Percentiles rank a stretch among this genome's conserved stretches.
Evolutionary conservation across 2,888 invertebrate genomes (phyloP).

Genomic region (Diarsia dahlii): DNA sequence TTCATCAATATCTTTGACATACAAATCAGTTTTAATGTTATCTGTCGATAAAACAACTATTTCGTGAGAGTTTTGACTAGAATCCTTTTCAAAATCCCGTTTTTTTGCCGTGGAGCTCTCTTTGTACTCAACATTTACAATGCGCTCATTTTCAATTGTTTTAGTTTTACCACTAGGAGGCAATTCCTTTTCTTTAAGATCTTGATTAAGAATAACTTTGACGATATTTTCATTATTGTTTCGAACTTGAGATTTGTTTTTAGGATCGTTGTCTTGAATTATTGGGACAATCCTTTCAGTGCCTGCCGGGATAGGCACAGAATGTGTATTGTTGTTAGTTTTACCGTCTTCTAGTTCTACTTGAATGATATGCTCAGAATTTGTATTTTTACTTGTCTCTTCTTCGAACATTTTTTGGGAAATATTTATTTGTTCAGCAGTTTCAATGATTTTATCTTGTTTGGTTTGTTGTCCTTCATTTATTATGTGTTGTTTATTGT

Average conservation of each 20-base stretch:
- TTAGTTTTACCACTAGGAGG: background rate
- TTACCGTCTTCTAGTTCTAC: constrained; percentile 28
- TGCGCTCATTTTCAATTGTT: constrained; percentile 38
- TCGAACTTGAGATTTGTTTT: constrained; percentile 21
- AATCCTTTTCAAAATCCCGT: constrained; percentile 24
- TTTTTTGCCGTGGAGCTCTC: constrained; percentile 30
- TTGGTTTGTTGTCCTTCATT: constrained; percentile 4
- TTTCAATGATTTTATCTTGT: constrained; percentile 1
- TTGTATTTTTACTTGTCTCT: background rate
- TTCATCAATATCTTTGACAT: constrained; percentile 82
- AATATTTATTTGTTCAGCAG: background rate
- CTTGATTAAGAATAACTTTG: constrained; percentile 39
- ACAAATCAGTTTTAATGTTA: constrained; percentile 83
- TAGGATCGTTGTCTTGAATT: constrained; percentile 31
- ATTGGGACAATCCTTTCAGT: constrained; percentile 37
- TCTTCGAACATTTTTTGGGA: background rate
- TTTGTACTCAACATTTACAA: constrained; percentile 50
- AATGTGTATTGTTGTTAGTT: background rate
- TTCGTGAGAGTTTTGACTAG: constrained; percentile 74
- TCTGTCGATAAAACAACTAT: constrained; percentile 84
- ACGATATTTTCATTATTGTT: constrained; percentile 30
- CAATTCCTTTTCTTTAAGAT: constrained; percentile 25
- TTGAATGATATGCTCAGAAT: constrained; percentile 32
- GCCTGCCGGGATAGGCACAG: constrained; percentile 6
- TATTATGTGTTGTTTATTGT: constrained; percentile 35